These are phyloP conservation scores for Campoplex capitator DNA, from an alignment of 2,888 invertebrate species.

Conservation along the genomic window DNA sequence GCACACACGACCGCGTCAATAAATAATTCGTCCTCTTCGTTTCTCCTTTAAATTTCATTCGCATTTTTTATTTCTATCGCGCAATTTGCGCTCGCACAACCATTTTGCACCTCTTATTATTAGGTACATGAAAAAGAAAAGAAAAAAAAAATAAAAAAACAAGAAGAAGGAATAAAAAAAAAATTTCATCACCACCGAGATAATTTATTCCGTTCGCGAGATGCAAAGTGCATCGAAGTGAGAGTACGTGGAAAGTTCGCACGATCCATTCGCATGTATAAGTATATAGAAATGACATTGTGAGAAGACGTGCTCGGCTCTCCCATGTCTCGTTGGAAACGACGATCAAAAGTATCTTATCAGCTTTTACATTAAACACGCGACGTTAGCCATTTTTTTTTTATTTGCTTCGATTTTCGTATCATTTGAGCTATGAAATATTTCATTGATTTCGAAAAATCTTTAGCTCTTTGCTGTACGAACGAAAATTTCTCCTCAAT, in stretches of 20 bases:
- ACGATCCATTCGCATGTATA: slow-evolving; percentile 41
- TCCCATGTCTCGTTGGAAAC: neutral
- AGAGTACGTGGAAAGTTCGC: slow-evolving; percentile 63
- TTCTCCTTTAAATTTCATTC: slow-evolving; percentile 12
- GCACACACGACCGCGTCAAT: neutral
- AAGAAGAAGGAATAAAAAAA: slow-evolving; percentile 21
- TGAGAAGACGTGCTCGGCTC: slow-evolving; percentile 40
- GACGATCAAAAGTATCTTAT: slow-evolving; percentile 3
- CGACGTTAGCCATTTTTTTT: neutral
- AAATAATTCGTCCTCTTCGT: slow-evolving; percentile 23
- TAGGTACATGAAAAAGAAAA: slow-evolving; percentile 20
- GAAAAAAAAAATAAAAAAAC: slow-evolving; percentile 5
- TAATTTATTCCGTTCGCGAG: slow-evolving; percentile 60
- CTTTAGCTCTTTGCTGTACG: neutral
- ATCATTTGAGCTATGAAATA: neutral
- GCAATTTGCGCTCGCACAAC: slow-evolving; percentile 22
- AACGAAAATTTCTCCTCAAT: neutral
- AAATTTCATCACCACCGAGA: slow-evolving; percentile 37
- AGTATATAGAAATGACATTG: slow-evolving; percentile 39
- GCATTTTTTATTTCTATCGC: slow-evolving; percentile 3
- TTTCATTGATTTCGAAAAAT: neutral
- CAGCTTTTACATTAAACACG: neutral
- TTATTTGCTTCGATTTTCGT: neutral
- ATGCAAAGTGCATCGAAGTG: slow-evolving; percentile 64
- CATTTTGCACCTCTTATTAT: slow-evolving; percentile 51